A percentile compares a stretch with the other conserved stretches of the same genome.
These are phyloP conservation scores for Pseudomugil tenellus DNA, from an alignment of 2,797 vertebrate species.

Conservation along the genomic window DNA sequence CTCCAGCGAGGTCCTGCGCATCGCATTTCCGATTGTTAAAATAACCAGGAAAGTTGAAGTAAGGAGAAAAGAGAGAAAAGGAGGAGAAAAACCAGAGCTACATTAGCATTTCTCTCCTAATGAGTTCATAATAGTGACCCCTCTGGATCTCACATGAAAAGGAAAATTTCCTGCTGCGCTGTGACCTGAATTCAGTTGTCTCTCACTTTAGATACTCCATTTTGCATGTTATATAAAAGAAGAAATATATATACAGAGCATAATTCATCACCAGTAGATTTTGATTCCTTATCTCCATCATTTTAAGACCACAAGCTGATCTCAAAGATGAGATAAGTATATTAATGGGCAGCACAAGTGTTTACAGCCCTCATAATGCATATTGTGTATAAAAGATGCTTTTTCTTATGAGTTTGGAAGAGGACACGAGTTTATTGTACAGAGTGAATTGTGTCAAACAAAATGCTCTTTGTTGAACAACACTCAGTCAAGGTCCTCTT, in stretches of 20 bases:
- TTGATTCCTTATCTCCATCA: constrained; percentile 26
- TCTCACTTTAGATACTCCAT: constrained; percentile 85
- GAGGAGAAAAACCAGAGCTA: constrained; percentile 52
- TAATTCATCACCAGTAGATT: constrained; percentile 71
- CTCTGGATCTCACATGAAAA: constrained; percentile 92
- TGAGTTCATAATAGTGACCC: constrained; percentile 90
- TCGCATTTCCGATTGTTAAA: constrained; percentile 50
- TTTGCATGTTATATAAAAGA: constrained; percentile 85
- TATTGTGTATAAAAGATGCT: constrained; percentile 39
- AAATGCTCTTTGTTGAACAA: constrained; percentile 77
- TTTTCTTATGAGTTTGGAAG: constrained; percentile 35
- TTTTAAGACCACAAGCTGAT: constrained; percentile 34
- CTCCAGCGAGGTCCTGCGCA: constrained; percentile 28
- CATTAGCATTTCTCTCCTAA: constrained; percentile 88
- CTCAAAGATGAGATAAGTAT: constrained; percentile 34
- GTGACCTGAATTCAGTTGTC: constrained; percentile 93
- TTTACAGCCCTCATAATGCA: constrained; percentile 37
- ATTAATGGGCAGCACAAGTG: constrained; percentile 27
- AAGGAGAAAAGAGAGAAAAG: constrained; percentile 34
- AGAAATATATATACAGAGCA: constrained; percentile 71
- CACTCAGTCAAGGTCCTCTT: constrained; percentile 71
- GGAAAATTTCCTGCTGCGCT: constrained; percentile 85
- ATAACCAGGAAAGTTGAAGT: constrained; percentile 63
- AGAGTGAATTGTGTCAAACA: constrained; percentile 72
- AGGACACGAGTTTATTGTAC: constrained; percentile 51